Percentiles rank a stretch among this genome's conserved stretches.
Conservation (phyloP, 2,113 vertebrate species). For the Mellivora capensis region DNA sequence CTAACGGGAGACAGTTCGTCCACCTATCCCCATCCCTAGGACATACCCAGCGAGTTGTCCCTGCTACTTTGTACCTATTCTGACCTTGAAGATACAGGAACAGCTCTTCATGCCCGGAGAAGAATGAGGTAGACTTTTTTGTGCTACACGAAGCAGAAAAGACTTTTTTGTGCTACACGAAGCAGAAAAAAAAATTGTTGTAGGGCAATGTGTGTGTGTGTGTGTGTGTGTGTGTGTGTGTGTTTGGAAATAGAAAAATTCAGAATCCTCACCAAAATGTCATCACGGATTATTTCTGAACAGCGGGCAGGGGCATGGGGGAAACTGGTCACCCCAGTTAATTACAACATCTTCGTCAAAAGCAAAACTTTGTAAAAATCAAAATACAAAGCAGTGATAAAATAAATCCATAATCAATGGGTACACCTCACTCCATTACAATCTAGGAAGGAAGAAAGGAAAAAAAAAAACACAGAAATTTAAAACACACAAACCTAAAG, state of each 20-base stretch:
- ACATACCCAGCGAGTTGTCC: not conserved
- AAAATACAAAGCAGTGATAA: not conserved
- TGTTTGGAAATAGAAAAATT: not conserved
- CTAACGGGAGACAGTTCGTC: too few species aligned
- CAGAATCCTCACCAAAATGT: not conserved
- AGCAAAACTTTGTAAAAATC: not conserved
- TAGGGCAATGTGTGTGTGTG: not conserved
- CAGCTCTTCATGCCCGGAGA: fast-evolving
- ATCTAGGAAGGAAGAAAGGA: not conserved
- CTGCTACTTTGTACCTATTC: not conserved
- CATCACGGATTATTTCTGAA: not conserved
- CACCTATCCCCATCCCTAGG: not conserved
- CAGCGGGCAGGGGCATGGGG: too few species aligned
- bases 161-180: not conserved
- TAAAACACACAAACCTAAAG: not conserved
- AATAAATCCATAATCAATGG: not conserved
- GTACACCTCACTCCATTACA: not conserved
- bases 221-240: not conserved
- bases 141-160: not conserved
- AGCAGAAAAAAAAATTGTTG: too few species aligned
- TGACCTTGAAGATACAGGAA: not conserved
- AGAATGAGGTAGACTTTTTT: not conserved
- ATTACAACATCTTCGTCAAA: not conserved
- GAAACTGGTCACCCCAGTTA: not conserved
- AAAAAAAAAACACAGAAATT: not conserved